Percentiles rank a stretch among this genome's conserved stretches.
Evolutionary conservation across 2,113 vertebrate species (phyloP).

Genomic region (Eurystomus gularis): DNA sequence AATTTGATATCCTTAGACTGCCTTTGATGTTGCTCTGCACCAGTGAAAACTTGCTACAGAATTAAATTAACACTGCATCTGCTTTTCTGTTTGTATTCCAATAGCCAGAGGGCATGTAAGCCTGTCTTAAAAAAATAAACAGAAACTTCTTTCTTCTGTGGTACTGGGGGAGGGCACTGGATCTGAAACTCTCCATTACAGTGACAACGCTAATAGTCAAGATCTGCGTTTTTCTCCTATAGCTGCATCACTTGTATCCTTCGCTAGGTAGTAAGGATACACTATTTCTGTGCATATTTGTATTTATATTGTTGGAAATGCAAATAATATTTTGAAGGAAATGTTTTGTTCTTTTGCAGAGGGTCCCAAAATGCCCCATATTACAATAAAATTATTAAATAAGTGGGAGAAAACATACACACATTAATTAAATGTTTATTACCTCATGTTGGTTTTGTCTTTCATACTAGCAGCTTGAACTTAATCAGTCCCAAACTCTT

Average conservation of each 20-base stretch:
- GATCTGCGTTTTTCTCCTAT: neutral
- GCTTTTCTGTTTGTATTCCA: slow-evolving; percentile 61
- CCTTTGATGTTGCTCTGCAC: slow-evolving; percentile 72
- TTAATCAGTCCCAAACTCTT: neutral
- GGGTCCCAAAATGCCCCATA: neutral
- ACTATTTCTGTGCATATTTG: neutral
- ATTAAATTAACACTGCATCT: slow-evolving; percentile 77
- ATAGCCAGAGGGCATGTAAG: slow-evolving; percentile 39
- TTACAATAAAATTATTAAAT: neutral
- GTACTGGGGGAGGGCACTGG: accelerated
- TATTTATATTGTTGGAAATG: neutral
- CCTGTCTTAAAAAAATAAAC: slow-evolving; percentile 8
- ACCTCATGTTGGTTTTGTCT: neutral
- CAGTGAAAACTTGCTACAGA: slow-evolving; percentile 62
- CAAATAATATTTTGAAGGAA: neutral
- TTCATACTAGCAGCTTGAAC: neutral
- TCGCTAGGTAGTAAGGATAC: neutral
- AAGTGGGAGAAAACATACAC: neutral
- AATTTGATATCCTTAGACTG: slow-evolving; percentile 75
- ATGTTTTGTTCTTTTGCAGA: neutral
- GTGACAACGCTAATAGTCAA: neutral
- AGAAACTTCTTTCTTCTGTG: neutral
- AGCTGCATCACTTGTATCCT: neutral
- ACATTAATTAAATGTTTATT: neutral
- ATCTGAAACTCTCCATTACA: neutral